phyloP scores from a whole-genome alignment of 2,113 vertebrate species.

The Crotophaga sulcirostris region DNA sequence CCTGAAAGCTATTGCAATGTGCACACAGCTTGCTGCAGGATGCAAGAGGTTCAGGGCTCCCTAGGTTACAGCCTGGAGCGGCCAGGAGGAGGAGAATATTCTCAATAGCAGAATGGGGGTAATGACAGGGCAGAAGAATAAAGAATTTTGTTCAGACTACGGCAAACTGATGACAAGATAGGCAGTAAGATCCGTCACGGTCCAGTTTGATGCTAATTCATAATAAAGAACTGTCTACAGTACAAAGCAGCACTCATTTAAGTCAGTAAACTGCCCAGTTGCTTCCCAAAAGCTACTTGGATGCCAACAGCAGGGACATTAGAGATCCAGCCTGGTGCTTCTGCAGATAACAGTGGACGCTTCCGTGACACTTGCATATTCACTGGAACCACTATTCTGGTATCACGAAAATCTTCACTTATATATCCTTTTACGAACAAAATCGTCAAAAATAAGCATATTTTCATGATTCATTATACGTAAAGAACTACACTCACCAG shows the following conservation, averaged over 20 bases:
- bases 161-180: background rate
- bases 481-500: background rate
- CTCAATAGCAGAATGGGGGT: background rate
- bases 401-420: background rate
- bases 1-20: background rate
- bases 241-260: background rate
- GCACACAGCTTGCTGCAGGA: background rate
- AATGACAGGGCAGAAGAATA: background rate
- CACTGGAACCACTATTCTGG: background rate
- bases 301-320: background rate
- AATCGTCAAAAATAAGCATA: background rate
- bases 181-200: background rate
- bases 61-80: background rate
- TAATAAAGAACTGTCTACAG: background rate
- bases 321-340: background rate
- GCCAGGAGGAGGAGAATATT: background rate
- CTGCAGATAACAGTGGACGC: fast-evolving
- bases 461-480: background rate
- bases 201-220: background rate
- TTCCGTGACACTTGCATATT: background rate
- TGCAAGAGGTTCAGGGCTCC: background rate
- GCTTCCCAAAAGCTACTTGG: background rate
- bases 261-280: background rate
- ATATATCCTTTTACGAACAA: background rate
- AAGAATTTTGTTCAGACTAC: background rate